These are phyloP conservation scores for Andrena marginata DNA, from an alignment of 2,888 invertebrate species.

Conservation along the genomic window DNA sequence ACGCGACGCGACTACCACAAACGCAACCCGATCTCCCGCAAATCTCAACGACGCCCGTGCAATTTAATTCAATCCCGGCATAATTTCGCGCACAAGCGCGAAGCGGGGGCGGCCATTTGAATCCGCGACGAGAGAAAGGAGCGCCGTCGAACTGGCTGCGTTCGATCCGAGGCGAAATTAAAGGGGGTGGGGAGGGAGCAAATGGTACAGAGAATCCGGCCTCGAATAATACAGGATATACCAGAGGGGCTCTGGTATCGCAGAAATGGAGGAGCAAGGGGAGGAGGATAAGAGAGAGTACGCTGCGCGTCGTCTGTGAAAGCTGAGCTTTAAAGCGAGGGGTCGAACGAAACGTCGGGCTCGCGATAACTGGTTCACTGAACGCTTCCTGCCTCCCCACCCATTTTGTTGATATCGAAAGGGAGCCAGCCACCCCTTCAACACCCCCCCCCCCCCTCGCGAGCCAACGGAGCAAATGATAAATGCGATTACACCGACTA, in stretches of 20 bases:
- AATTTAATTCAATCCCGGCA: constrained; percentile 18
- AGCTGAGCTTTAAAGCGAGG: constrained; percentile 40
- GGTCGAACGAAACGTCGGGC: constrained; percentile 17
- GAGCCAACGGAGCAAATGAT: constrained; percentile 38
- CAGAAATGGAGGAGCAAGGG: constrained; percentile 23
- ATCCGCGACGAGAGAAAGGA: neutral
- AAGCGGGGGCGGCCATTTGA: neutral
- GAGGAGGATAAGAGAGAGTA: neutral
- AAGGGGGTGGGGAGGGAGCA: constrained; percentile 19
- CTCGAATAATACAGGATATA: constrained; percentile 48
- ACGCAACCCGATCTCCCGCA: neutral
- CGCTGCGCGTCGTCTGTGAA: constrained; percentile 31
- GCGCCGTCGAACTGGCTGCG: constrained; percentile 12
- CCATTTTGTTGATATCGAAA: constrained; percentile 57
- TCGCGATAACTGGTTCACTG: constrained; percentile 52
- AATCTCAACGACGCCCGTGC: neutral
- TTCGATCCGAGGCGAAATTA: constrained; percentile 42
- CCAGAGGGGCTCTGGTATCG: constrained; percentile 30
- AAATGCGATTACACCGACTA: constrained; percentile 58
- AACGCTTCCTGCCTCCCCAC: constrained; percentile 31
- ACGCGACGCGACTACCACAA: too few relatives aligned
- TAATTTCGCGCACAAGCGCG: neutral
- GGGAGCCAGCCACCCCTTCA: constrained; percentile 7
- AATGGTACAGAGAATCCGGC: constrained; percentile 36
- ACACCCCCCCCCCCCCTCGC: neutral